Percentiles rank a stretch among this genome's conserved stretches.
Conservation (phyloP, 2,888 invertebrate species). For the Thymelicus lineola region DNA sequence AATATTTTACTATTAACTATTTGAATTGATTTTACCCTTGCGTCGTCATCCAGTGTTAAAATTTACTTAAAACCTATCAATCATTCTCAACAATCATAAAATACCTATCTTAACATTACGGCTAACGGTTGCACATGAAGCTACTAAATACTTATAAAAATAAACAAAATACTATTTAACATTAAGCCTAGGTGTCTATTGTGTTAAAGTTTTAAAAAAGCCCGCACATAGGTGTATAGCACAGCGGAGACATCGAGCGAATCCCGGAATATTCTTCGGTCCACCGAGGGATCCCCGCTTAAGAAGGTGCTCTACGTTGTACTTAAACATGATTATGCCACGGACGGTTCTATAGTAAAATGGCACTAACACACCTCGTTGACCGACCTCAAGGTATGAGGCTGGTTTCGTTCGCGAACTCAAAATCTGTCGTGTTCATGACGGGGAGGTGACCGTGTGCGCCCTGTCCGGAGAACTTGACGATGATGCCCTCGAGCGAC, state of each 20-base stretch:
- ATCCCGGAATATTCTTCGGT: slow-evolving; percentile 1
- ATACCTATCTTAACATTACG: slow-evolving; percentile 25
- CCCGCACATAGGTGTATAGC: background rate
- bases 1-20: too few species aligned
- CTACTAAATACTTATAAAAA: slow-evolving; percentile 16
- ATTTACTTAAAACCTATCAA: background rate
- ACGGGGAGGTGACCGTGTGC: slow-evolving; percentile 40
- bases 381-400: slow-evolving; percentile 41
- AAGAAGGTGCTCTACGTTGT: slow-evolving; percentile 40
- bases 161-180: slow-evolving; percentile 10
- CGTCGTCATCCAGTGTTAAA: background rate
- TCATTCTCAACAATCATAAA: slow-evolving; percentile 27
- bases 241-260: slow-evolving; percentile 3
- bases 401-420: slow-evolving; percentile 45
- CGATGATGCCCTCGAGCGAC: slow-evolving; percentile 87
- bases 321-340: slow-evolving; percentile 49
- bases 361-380: slow-evolving; percentile 55
- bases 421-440: slow-evolving; percentile 44
- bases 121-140: slow-evolving; percentile 25
- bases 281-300: background rate
- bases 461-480: slow-evolving; percentile 73
- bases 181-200: slow-evolving; percentile 11
- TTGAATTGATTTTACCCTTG: slow-evolving; percentile 5
- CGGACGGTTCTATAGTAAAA: slow-evolving; percentile 51
- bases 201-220: slow-evolving; percentile 23